These are phyloP conservation scores for Agrochola circellaris DNA, from an alignment of 2,888 invertebrate genomes.

Conservation along the genomic window DNA sequence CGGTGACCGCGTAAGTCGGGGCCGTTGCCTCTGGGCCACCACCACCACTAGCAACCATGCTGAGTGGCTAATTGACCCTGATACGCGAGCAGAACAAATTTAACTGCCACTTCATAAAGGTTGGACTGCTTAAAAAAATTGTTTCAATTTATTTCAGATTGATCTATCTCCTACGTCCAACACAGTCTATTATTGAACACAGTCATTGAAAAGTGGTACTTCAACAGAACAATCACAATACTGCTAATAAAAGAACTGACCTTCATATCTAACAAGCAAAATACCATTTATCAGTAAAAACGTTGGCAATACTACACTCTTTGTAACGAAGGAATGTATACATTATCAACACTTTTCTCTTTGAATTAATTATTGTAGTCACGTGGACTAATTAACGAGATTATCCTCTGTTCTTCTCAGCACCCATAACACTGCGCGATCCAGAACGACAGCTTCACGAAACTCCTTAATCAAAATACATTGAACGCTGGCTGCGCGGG, in stretches of 20 bases:
- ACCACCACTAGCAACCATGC: neutral
- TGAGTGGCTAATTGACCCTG: neutral
- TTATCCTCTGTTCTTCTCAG: slow-evolving; percentile 49
- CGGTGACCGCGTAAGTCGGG: neutral
- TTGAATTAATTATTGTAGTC: slow-evolving; percentile 61
- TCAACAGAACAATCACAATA: neutral
- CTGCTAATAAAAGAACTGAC: neutral
- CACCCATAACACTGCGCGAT: slow-evolving; percentile 22
- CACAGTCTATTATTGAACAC: neutral
- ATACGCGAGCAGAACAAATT: neutral
- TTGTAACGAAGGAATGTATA: slow-evolving; percentile 26
- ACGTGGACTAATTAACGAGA: slow-evolving; percentile 66
- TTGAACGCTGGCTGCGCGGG: slow-evolving; percentile 62
- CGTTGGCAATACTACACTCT: slow-evolving; percentile 12
- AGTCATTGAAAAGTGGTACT: neutral
- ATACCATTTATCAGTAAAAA: slow-evolving; percentile 4
- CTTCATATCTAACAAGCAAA: neutral
- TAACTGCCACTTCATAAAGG: neutral
- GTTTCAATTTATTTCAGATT: neutral
- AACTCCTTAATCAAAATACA: slow-evolving; percentile 62
- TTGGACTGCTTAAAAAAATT: neutral
- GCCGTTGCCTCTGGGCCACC: neutral
- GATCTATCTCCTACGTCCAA: neutral
- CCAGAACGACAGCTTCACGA: slow-evolving; percentile 34
- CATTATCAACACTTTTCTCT: slow-evolving; percentile 45